A percentile compares a stretch with the other conserved stretches of the same genome.
These are phyloP conservation scores for Phlogophora meticulosa DNA, from an alignment of 2,888 invertebrate species.

Conservation along the genomic window DNA sequence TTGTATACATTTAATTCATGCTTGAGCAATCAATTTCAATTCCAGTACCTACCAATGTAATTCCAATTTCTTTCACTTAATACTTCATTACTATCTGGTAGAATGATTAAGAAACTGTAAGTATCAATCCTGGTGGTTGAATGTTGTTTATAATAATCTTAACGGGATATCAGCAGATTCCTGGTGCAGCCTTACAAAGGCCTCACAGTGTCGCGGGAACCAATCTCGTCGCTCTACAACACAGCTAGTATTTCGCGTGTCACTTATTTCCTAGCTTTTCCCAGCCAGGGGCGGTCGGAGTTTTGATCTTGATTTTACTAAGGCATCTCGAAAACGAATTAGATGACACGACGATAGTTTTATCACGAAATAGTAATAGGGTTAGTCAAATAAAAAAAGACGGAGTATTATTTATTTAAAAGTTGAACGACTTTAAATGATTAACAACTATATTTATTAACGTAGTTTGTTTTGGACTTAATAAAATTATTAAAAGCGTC, in stretches of 20 bases:
- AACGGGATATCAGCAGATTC: background rate
- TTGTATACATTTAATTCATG: constrained; percentile 27
- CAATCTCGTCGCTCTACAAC: constrained; percentile 72
- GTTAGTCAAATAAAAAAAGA: background rate
- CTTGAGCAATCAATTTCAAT: constrained; percentile 15
- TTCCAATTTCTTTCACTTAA: background rate
- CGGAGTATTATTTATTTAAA: background rate
- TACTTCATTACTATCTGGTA: background rate
- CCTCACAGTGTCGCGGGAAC: constrained; percentile 54
- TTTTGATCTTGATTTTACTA: constrained; percentile 11
- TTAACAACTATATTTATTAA: constrained; percentile 4
- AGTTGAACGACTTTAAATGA: background rate
- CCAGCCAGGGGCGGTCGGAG: background rate
- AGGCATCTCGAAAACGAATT: constrained; percentile 19
- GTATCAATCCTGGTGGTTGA: no score
- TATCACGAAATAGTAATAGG: background rate
- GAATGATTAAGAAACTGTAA: background rate
- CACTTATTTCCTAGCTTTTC: constrained; percentile 75
- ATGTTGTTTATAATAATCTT: background rate
- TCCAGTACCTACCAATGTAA: background rate
- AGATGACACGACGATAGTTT: background rate
- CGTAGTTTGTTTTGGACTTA: constrained; percentile 3
- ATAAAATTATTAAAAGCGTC: constrained; percentile 43
- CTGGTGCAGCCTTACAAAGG: constrained; percentile 45
- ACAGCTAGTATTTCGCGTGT: constrained; percentile 77